Base-by-base conservation (phyloP, 1,140 invertebrate species). In the Bombus soroeensis region DNA sequence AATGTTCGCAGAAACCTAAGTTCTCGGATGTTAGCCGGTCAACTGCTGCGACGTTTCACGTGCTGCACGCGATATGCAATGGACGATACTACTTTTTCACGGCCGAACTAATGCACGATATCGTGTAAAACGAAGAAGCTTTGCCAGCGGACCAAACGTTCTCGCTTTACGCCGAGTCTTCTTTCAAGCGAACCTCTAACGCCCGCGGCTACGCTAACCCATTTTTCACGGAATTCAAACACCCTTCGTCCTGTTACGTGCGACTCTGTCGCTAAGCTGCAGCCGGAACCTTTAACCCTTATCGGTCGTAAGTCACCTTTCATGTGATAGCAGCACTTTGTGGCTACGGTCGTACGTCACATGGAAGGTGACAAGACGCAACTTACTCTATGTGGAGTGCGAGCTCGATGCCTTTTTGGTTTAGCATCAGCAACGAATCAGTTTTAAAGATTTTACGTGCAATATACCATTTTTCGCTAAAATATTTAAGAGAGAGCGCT, bases 171-270 rank as follows among this genome's bases (percentile, higher is more conserved):
- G 6, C 41, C 43, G 25, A 32, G 32, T 80, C 66, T 71, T 80
- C 66, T 64, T 57, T 43, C 47, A 5, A 32, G 8, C 47, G 37
- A 32, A 9, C 10, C 39, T n/a, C 22, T 15, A 8, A 13, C 28
- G 32, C 53, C 25, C 8, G 32, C 71, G 39, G n/a, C 41, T 57
- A 66, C 32, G 59, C 3, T 66, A 76, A 76, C 81, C 81, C 81
- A 76, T 83, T 83, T 83, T 68, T n/a, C 43, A 25, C 10, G 34
- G 28, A 66, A 68, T 53, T 66, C 59, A 32, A 76, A 83, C 75
- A 81, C 34, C 37, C 22, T 41, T 10, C 18, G 28, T 37, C 34
- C 28, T 15, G 32, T 39, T n/a, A 43, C 59, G 25, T 2, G 71
- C 34, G 22, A 53, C 32, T 37, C 34, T 2, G 32, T 37, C 18